Base-by-base conservation (phyloP, 2,113 vertebrate species). In the Ceyx cyanopectus region DNA sequence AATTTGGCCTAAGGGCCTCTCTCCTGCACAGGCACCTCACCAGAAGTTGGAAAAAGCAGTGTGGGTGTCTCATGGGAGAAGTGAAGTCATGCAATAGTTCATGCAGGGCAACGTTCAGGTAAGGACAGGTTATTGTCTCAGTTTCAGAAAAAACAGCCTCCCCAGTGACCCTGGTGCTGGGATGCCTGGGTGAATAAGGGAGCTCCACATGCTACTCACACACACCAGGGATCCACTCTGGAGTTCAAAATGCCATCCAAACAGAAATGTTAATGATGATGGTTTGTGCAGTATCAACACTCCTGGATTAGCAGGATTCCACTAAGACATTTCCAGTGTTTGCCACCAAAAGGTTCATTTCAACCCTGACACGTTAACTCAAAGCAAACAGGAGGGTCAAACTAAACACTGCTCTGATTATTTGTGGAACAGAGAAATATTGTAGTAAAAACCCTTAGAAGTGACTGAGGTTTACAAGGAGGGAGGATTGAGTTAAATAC, bases 161-260 rank as follows among this genome's bases (percentile, higher is more conserved):
- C 88, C 76, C 83, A 15, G 81, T 46, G 80, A 14, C 6, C 34
- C 14, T 17, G 15, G 23, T 58, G 10, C 14, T 72, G 30, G 56
- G 76, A 67, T 66, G 87, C 34, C 95, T 43, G 62, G 37, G 65
- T 45, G 51, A 93, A 86, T 78, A 69, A 83, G 53, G 78, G 78
- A 26, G 18, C 56, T 26, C 95, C 97, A 96, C 97, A 94, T 96
- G 97, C 98, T 98, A 98, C 98, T 98, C 98, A 98, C 98, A 98
- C 95, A 98, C 97, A 98, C 96, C 94, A 98, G 97, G 97, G 97
- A 89, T 98, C 98, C 98, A 96, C 96, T 98, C 97, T 98, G 98
- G 95, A 96, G 97, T 97, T 96, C 94, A 96, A 93, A 78, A 96
- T 90, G 95, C 95, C 95, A 97, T 88, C 8, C 77, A 95, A 94